Percentiles rank a stretch among this genome's conserved stretches.
phyloP scores from a whole-genome alignment of 2,797 vertebrate genomes.

The Falco columbarius region DNA sequence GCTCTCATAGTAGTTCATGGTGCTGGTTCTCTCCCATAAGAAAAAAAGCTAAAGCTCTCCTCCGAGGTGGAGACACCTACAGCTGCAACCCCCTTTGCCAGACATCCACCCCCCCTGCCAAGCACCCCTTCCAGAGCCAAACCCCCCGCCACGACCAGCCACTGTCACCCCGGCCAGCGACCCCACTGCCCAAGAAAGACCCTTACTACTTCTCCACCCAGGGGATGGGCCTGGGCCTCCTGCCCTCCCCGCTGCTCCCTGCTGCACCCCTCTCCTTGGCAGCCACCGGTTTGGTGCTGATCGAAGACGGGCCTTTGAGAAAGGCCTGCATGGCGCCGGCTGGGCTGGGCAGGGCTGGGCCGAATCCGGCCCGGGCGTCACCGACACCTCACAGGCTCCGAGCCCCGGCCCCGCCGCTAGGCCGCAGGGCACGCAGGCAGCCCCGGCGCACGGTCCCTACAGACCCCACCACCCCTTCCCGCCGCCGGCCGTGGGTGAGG shows the following conservation, averaged over 20 bases:
- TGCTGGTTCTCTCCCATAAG: fast-evolving
- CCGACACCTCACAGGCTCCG: background rate
- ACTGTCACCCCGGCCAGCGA: background rate
- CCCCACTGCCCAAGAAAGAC: background rate
- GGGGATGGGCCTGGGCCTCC: constrained; percentile 84
- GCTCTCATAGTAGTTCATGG: background rate
- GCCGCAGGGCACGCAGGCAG: background rate
- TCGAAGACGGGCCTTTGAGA: constrained; percentile 84
- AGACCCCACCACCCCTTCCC: background rate
- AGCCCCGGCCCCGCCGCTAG: background rate
- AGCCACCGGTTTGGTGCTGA: constrained; percentile 75
- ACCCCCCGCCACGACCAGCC: fast-evolving
- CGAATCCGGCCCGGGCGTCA: fast-evolving
- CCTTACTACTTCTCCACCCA: constrained; percentile 99
- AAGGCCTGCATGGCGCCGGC: constrained; percentile 89
- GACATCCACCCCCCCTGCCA: background rate
- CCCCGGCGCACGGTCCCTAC: too few species aligned
- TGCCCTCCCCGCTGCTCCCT: constrained; percentile 84
- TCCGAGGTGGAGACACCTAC: background rate
- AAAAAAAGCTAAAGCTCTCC: background rate
- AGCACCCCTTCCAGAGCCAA: too few species aligned
- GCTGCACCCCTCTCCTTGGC: constrained; percentile 83
- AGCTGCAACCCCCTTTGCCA: background rate
- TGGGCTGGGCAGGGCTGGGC: fast-evolving
- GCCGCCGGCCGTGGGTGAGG: background rate